Percentiles rank a stretch among this genome's conserved stretches.
Evolutionary conservation across 2,888 invertebrate genomes (phyloP).

Genomic region (Acanthopleura granulata): DNA sequence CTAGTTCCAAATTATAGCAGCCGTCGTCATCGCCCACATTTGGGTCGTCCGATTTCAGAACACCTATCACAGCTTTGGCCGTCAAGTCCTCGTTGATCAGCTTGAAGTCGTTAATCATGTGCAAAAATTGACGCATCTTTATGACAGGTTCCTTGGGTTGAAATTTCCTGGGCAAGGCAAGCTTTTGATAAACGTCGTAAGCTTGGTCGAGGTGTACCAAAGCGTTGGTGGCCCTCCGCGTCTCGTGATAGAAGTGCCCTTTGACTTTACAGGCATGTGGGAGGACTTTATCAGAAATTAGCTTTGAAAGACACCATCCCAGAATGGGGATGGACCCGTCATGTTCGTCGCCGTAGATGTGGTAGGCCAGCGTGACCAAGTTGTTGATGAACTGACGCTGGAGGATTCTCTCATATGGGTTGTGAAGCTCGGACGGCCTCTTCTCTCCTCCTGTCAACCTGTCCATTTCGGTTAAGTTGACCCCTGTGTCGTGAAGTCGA

Average conservation of each 20-base stretch:
- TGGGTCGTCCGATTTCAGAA: conserved; percentile 64
- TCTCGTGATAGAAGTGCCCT: conserved; percentile 64
- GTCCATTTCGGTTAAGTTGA: conserved; percentile 66
- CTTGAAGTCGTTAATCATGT: conserved; percentile 65
- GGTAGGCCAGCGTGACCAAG: conserved; percentile 62
- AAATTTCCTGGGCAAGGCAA: conserved; percentile 26
- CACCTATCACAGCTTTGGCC: conserved; percentile 58
- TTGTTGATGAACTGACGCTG: conserved; percentile 67
- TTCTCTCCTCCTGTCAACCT: conserved; percentile 54
- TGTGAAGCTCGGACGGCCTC: conserved; percentile 53
- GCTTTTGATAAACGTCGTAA: conserved; percentile 61
- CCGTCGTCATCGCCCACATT: conserved; percentile 64
- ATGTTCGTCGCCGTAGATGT: conserved; percentile 58
- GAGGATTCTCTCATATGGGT: conserved; percentile 65
- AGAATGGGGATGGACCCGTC: conserved; percentile 56
- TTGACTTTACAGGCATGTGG: conserved; percentile 63
- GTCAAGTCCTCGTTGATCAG: conserved; percentile 65
- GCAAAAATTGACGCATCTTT: conserved; percentile 67
- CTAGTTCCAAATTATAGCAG: conserved; percentile 65
- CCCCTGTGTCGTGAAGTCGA: conserved; percentile 58
- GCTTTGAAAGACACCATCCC: conserved; percentile 61
- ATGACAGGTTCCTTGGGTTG: conserved; percentile 43
- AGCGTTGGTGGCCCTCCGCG: conserved; percentile 62
- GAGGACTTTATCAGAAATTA: conserved; percentile 64
- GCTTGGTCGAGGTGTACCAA: conserved; percentile 64